Base-by-base conservation (phyloP, 2,888 invertebrate genomes). In the Chymomyza amoena region DNA sequence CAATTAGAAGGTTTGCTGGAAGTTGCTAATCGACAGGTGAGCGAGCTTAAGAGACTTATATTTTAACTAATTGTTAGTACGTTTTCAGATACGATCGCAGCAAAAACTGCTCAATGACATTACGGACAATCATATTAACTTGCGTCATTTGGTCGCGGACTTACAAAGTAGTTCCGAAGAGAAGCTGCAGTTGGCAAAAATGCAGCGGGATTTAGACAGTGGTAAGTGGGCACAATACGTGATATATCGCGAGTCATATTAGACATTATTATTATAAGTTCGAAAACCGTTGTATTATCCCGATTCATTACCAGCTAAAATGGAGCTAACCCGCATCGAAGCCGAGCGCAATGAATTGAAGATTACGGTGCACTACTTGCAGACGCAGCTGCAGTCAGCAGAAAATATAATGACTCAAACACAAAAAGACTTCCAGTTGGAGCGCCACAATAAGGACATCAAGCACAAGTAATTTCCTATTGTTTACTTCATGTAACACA, bases 71-170 rank as follows among this genome's bases (percentile, higher is more conserved):
- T 6, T 9, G 1, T 1, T n/a, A 6, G 56, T 61, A 16, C 51
- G n/a, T 54, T 82, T 6, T 10, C 18, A 73, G 86, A 88, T 92
- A 6, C 83, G 86, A 64, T 90, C 91, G 0, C 91, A 92, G 64
- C 92, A 92, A 63, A 87, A 83, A 56, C 70, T 91, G 20, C 80
- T 92, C 15, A 90, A 89, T 39, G 91, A 91, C 63, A 87, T 91
- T 36, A 91, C 91, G 0, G 92, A 92, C 70, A 92, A 91, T 65
- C 92, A 92, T 66, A 90, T 92, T 6, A 88, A 81, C 52, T 61
- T 92, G 61, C 83, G 92, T 2, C 92, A 92, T 76, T 75, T 91
- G 50, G 91, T 92, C 57, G 91, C 92, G 2, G 92, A 92, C 85
- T 75, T 92, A 7, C 92, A 92, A 72, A 91, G 90, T 68, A 84